A percentile compares a stretch with the other conserved stretches of the same genome.
Conservation (phyloP, 2,888 invertebrate species). For the Hipparchia semele region DNA sequence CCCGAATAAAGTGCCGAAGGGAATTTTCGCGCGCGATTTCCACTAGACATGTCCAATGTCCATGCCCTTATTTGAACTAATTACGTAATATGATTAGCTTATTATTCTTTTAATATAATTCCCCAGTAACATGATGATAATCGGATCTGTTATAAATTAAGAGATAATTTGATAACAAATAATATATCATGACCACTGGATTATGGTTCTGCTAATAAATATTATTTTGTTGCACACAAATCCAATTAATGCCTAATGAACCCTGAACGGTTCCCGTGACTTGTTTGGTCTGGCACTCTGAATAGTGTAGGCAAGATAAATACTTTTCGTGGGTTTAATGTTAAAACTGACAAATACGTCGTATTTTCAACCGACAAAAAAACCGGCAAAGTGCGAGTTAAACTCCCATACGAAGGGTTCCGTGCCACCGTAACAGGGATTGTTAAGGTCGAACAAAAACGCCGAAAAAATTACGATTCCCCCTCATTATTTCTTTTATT, state of each 20-base stretch:
- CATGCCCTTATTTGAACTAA: neutral
- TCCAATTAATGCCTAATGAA: constrained; percentile 15
- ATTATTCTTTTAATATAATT: constrained; percentile 12
- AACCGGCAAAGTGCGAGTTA: no score
- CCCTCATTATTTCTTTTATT: no score
- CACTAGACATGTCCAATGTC: neutral
- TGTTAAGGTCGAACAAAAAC: no score
- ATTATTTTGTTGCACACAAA: constrained; percentile 4
- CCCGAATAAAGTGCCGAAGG: neutral
- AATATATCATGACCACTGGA: constrained; percentile 22
- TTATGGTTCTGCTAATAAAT: constrained; percentile 16
- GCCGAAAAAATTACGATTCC: no score
- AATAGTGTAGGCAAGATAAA: neutral
- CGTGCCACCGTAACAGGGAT: no score
- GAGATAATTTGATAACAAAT: constrained; percentile 18
- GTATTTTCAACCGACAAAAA: no score
- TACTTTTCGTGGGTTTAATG: no score
- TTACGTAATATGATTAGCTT: constrained; percentile 6
- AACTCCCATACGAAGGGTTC: no score
- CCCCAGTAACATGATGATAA: constrained; percentile 1
- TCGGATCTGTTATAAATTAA: constrained; percentile 22
- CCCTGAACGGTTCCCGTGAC: neutral
- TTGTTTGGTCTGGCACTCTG: neutral
- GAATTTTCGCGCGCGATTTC: neutral
- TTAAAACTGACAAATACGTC: no score